These are phyloP conservation scores for Girardia tigrina DNA, from an alignment of 2,888 invertebrate genomes.

Conservation along the genomic window DNA sequence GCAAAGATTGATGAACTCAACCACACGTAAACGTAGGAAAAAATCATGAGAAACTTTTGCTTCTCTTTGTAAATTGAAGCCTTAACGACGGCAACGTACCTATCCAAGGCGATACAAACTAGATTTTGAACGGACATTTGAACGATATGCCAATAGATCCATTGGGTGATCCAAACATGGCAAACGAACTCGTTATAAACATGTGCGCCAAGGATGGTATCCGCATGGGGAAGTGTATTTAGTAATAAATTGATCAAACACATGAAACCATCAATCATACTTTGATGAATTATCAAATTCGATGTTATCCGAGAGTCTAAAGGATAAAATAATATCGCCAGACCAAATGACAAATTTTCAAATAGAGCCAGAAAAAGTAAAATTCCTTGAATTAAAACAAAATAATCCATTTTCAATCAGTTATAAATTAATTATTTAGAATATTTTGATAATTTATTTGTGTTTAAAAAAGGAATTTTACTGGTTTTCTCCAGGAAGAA, in stretches of 20 bases:
- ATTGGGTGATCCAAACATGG: background rate
- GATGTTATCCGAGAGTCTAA: background rate
- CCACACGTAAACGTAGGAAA: slow-evolving; percentile 3
- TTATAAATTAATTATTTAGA: background rate
- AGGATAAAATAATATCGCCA: background rate
- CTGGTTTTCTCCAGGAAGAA: background rate
- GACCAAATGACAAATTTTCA: background rate
- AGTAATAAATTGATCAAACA: background rate
- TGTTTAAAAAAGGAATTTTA: background rate
- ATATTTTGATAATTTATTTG: background rate
- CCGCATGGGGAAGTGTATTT: background rate
- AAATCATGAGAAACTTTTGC: background rate
- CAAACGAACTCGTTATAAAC: background rate
- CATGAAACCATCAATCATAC: background rate
- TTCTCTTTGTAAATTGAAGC: background rate
- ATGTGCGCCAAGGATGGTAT: background rate
- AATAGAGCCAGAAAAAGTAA: background rate
- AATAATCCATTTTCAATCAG: slow-evolving; percentile 12
- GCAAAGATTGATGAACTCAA: background rate
- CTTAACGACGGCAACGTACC: background rate
- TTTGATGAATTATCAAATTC: background rate
- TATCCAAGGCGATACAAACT: slow-evolving; percentile 1
- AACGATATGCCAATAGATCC: slow-evolving; percentile 11
- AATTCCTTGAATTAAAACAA: slow-evolving; percentile 9
- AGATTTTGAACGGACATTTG: slow-evolving; percentile 1